Percentiles rank a stretch among this genome's conserved stretches.
phyloP scores from a whole-genome alignment of 2,888 invertebrate genomes.

The Melanostoma mellinum region DNA sequence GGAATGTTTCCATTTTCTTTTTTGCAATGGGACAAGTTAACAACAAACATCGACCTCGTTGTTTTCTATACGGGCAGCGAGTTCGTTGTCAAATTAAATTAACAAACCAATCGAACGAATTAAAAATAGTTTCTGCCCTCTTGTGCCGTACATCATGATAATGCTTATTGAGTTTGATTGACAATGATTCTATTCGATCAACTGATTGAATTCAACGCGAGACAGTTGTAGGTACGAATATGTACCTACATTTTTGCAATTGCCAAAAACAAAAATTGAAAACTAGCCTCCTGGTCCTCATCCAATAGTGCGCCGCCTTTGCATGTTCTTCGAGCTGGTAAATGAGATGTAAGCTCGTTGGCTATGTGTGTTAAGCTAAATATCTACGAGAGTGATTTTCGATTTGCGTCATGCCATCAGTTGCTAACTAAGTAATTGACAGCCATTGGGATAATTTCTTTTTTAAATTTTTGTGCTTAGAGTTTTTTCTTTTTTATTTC shows the following conservation, averaged over 20 bases:
- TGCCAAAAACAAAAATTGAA: constrained; percentile 28
- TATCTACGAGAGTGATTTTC: constrained; percentile 40
- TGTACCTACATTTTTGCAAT: constrained; percentile 55
- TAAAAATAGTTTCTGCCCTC: constrained; percentile 56
- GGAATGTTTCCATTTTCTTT: constrained; percentile 31
- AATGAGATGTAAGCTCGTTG: constrained; percentile 71
- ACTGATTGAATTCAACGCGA: constrained; percentile 56
- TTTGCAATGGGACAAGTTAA: constrained; percentile 62
- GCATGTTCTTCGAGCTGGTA: constrained; percentile 50
- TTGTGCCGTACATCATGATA: constrained; percentile 38
- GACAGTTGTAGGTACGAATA: constrained; percentile 31
- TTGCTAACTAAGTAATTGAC: constrained; percentile 26
- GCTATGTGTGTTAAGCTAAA: constrained; percentile 65
- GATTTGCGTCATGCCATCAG: constrained; percentile 37
- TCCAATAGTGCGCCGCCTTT: constrained; percentile 45
- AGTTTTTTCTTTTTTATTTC: constrained; percentile 18
- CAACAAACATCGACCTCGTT: constrained; percentile 65
- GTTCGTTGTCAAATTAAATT: constrained; percentile 67
- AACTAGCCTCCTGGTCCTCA: not conserved
- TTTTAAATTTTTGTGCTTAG: constrained; percentile 2
- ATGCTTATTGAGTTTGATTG: constrained; percentile 62
- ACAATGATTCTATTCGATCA: constrained; percentile 64
- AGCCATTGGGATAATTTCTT: constrained; percentile 11
- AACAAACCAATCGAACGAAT: constrained; percentile 57
- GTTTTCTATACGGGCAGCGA: constrained; percentile 60